phyloP scores from a whole-genome alignment of 2,797 vertebrate genomes.

The Salmo trutta region DNA sequence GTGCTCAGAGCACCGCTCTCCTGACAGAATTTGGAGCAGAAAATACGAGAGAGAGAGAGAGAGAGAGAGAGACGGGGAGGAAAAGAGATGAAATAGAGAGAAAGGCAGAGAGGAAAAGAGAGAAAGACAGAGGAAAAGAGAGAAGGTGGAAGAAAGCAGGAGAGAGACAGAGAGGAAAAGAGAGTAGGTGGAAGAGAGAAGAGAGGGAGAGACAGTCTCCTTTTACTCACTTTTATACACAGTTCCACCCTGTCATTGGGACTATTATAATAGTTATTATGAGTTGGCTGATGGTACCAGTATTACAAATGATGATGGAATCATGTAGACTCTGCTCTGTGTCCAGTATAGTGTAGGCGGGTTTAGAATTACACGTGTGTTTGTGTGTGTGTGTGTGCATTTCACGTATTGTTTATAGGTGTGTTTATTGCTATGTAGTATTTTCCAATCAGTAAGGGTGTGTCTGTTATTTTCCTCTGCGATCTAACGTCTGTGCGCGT shows the following conservation, averaged over 20 bases:
- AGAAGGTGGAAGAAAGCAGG: not conserved
- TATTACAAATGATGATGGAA: not conserved
- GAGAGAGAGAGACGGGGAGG: not conserved
- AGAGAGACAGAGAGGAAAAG: constrained; percentile 21
- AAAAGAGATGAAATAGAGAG: not conserved
- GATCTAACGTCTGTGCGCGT: constrained; percentile 43
- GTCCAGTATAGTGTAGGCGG: not conserved
- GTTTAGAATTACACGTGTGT: not conserved
- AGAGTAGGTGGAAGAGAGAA: not conserved
- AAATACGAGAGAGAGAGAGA: not conserved
- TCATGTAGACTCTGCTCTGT: not conserved
- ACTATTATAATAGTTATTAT: not conserved
- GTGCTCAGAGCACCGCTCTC: constrained; percentile 16
- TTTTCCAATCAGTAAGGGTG: constrained; percentile 54
- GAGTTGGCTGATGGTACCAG: not conserved
- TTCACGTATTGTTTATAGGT: constrained; percentile 61
- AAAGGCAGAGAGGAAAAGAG: not conserved
- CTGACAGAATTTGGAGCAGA: constrained; percentile 12
- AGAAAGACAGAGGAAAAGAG: not conserved
- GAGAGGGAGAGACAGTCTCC: not conserved
- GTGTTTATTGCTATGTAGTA: constrained; percentile 54
- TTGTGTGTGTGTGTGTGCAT: constrained; percentile 29
- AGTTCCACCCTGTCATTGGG: not conserved
- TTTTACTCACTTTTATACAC: not conserved
- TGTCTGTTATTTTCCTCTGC: constrained; percentile 49